phyloP scores from a whole-genome alignment of 2,113 vertebrate species.

The Apistogramma diplotaenia region DNA sequence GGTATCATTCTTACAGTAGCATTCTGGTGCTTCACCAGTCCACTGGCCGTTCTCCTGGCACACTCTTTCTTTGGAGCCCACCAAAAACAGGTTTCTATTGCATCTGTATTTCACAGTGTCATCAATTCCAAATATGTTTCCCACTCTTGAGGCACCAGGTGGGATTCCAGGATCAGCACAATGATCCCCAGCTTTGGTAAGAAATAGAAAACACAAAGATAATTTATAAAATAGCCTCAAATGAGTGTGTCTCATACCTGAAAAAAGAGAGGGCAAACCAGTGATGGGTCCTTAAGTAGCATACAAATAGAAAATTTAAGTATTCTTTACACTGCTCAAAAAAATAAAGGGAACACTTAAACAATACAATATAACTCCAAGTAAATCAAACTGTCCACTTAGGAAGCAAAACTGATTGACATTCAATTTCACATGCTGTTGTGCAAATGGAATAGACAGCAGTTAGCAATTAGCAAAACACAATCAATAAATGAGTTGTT shows the following conservation, averaged over 20 bases:
- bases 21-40: constrained; percentile 73
- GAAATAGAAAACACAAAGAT: background rate
- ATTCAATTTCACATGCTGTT: too few relatives aligned
- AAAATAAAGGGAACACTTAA: too few relatives aligned
- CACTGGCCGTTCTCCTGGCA: constrained; percentile 71
- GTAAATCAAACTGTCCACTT: too few relatives aligned
- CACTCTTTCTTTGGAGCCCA: constrained; percentile 68
- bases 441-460: too few relatives aligned
- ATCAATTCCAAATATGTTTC: constrained; percentile 62
- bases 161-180: constrained; percentile 77
- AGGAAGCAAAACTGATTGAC: too few relatives aligned
- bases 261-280: background rate
- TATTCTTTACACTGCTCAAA: too few relatives aligned
- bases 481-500: too few relatives aligned
- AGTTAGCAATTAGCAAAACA: too few relatives aligned
- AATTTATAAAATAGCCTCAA: background rate
- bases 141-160: constrained; percentile 60
- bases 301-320: too few relatives aligned
- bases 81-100: constrained; percentile 49
- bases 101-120: constrained; percentile 73
- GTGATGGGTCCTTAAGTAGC: too few relatives aligned
- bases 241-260: background rate
- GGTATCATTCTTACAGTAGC: constrained; percentile 72
- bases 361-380: too few relatives aligned
- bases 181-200: constrained; percentile 48